These are phyloP conservation scores for Agonopterix subpropinquella DNA, from an alignment of 2,888 invertebrate species.

Conservation along the genomic window DNA sequence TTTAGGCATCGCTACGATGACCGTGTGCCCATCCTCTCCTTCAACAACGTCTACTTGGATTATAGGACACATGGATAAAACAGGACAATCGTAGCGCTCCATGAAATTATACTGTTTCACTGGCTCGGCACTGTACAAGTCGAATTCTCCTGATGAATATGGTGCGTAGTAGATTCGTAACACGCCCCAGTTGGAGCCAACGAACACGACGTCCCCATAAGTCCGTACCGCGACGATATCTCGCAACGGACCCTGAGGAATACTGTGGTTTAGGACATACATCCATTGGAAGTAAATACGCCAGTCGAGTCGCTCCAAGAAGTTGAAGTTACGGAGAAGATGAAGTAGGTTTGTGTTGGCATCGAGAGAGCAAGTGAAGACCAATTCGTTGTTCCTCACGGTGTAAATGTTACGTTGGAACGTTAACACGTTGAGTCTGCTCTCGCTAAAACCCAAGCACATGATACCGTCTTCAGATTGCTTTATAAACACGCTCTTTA, in stretches of 20 bases:
- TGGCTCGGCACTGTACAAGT: constrained; percentile 39
- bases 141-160: constrained; percentile 34
- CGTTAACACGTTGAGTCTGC: constrained; percentile 33
- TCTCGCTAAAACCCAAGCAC: constrained; percentile 30
- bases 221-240: constrained; percentile 38
- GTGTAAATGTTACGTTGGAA: constrained; percentile 37
- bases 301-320: constrained; percentile 54
- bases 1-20: constrained; percentile 55
- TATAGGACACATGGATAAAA: constrained; percentile 43
- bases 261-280: constrained; percentile 27
- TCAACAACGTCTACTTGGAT: constrained; percentile 49
- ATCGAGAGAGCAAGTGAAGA: constrained; percentile 23
- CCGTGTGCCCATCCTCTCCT: constrained; percentile 39
- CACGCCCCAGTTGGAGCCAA: constrained; percentile 50
- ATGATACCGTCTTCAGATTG: constrained; percentile 28
- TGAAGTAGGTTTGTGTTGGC: constrained; percentile 29
- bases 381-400: constrained; percentile 17
- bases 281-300: constrained; percentile 47
- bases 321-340: constrained; percentile 30
- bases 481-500: constrained; percentile 18
- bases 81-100: constrained; percentile 40
- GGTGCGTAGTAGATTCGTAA: constrained; percentile 49
- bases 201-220: constrained; percentile 51
- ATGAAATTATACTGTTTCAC: constrained; percentile 50
- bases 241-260: constrained; percentile 39